Conservation (phyloP, 2,888 invertebrate genomes). For the Acleris laterana region DNA sequence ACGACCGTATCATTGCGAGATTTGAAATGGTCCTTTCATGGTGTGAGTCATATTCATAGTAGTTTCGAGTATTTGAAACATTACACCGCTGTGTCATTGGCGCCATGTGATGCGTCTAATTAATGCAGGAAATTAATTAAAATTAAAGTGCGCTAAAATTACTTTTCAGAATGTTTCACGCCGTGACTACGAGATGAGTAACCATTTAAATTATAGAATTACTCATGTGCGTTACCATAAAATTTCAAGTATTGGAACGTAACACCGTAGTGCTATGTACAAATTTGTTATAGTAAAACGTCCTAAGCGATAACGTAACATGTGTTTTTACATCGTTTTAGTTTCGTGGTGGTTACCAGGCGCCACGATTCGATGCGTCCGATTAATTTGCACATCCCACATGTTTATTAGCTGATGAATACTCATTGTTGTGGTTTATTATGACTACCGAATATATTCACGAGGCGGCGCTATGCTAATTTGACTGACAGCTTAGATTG, state of each 20-base stretch:
- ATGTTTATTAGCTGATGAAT: constrained; percentile 44
- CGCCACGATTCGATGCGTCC: constrained; percentile 65
- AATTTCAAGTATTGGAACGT: constrained; percentile 13
- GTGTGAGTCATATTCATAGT: neutral
- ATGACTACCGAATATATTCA: constrained; percentile 32
- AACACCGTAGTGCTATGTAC: constrained; percentile 10
- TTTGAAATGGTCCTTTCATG: constrained; percentile 44
- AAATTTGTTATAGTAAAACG: neutral
- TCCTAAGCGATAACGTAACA: neutral
- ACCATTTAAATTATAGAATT: constrained; percentile 20
- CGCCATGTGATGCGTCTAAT: constrained; percentile 67
- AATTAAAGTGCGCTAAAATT: constrained; percentile 13
- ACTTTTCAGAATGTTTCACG: constrained; percentile 15
- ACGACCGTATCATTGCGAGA: neutral
- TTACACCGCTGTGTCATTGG: constrained; percentile 66
- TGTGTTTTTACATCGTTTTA: constrained; percentile 14
- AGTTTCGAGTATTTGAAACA: constrained; percentile 51
- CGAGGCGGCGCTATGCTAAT: constrained; percentile 15
- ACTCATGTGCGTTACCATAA: constrained; percentile 15
- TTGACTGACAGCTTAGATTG: constrained; percentile 23
- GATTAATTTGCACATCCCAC: constrained; percentile 67
- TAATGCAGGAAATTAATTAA: constrained; percentile 37
- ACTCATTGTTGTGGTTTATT: constrained; percentile 35
- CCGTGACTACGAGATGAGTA: constrained; percentile 19
- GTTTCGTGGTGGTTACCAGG: constrained; percentile 50